phyloP scores from a whole-genome alignment of 2,797 vertebrate genomes.

The Spheniscus humboldti region DNA sequence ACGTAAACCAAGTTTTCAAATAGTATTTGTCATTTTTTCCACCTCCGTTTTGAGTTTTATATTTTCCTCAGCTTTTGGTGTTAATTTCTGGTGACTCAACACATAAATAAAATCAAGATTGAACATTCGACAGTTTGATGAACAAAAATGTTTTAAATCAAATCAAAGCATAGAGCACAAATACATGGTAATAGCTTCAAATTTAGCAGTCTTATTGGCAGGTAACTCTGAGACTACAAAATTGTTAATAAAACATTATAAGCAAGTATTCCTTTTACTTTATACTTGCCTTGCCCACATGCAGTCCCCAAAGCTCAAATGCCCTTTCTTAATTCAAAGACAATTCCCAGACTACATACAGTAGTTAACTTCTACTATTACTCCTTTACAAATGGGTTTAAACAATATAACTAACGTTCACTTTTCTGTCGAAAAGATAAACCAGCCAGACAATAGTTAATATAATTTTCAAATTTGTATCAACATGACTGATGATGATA shows the following conservation, averaged over 20 bases:
- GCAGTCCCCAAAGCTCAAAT: neutral
- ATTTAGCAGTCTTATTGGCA: neutral
- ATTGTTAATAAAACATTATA: neutral
- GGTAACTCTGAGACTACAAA: neutral
- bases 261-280: neutral
- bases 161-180: neutral
- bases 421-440: neutral
- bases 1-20: neutral
- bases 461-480: neutral
- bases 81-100: neutral
- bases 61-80: neutral
- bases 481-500: neutral
- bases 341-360: neutral
- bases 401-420: neutral
- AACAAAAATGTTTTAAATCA: neutral
- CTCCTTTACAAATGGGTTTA: neutral
- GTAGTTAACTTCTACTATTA: neutral
- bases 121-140: neutral
- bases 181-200: neutral
- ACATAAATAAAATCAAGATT: neutral
- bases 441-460: neutral
- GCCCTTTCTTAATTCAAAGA: neutral
- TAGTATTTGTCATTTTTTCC: neutral
- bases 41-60: neutral
- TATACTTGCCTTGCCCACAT: neutral